Evolutionary conservation across 1,140 invertebrate genomes (phyloP).

Genomic region (Aphis craccivora): DNA sequence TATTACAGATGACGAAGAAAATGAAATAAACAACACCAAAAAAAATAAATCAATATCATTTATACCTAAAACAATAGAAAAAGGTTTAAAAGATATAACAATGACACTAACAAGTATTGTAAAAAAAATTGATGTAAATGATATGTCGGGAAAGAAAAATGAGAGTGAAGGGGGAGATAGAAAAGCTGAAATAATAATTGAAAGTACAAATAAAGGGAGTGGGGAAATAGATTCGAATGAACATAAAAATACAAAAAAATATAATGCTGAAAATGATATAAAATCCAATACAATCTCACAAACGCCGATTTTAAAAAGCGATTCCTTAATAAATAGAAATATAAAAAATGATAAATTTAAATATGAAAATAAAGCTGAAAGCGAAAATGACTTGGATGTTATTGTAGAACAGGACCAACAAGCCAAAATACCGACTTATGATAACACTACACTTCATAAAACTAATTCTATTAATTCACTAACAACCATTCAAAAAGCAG

Average conservation of each 20-base stretch:
- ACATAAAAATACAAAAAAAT: background rate
- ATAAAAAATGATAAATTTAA: background rate
- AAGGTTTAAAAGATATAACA: conserved; percentile 39
- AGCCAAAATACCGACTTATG: too few relatives aligned
- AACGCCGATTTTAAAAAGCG: background rate
- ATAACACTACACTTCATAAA: too few relatives aligned
- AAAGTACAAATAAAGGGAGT: background rate
- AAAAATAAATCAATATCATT: conserved; percentile 42
- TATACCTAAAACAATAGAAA: conserved; percentile 54
- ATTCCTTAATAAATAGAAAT: background rate
- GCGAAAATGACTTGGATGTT: too few relatives aligned
- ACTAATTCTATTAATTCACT: too few relatives aligned
- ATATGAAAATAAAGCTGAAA: background rate
- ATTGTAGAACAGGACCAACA: too few relatives aligned
- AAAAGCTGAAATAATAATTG: background rate
- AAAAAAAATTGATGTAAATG: conserved; percentile 46
- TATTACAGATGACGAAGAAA: conserved; percentile 48
- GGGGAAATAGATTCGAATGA: background rate
- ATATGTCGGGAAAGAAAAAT: conserved; percentile 48
- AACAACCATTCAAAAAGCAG: too few relatives aligned
- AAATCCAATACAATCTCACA: background rate
- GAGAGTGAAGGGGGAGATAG: conserved; percentile 25
- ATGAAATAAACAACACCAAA: conserved; percentile 38
- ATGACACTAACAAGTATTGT: conserved; percentile 42
- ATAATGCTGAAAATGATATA: background rate